Evolutionary conservation across 2,888 invertebrate species (phyloP).

Genomic region (Lathronympha strigana): DNA sequence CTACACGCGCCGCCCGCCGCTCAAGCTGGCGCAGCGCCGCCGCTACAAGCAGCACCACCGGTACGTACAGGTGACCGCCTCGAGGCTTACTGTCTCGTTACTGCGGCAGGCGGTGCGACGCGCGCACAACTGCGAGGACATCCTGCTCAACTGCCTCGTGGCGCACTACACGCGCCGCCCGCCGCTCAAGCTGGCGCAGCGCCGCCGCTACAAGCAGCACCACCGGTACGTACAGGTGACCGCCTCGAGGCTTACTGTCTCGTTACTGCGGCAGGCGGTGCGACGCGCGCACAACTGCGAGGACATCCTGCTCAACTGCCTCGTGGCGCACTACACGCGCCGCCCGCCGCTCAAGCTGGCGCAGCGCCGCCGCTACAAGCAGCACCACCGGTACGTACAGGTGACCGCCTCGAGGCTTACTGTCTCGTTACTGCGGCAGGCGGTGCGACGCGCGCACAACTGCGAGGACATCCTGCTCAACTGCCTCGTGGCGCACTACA

Average conservation of each 20-base stretch:
- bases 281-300: slow-evolving; percentile 2
- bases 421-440: no score
- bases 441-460: no score
- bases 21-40: background rate
- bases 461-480: background rate
- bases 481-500: background rate
- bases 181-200: slow-evolving; percentile 3
- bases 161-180: slow-evolving; percentile 1
- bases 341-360: slow-evolving; percentile 3
- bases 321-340: background rate
- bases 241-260: background rate
- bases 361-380: background rate
- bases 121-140: slow-evolving; percentile 2
- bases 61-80: slow-evolving; percentile 1
- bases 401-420: background rate
- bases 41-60: slow-evolving; percentile 1
- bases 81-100: no score
- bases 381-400: slow-evolving; percentile 1
- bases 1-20: slow-evolving; percentile 1
- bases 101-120: no score
- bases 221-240: slow-evolving; percentile 3
- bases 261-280: no score
- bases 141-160: slow-evolving; percentile 1
- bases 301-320: slow-evolving; percentile 1
- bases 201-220: background rate